Conservation (phyloP, 1,140 invertebrate species). For the Physella acuta region DNA sequence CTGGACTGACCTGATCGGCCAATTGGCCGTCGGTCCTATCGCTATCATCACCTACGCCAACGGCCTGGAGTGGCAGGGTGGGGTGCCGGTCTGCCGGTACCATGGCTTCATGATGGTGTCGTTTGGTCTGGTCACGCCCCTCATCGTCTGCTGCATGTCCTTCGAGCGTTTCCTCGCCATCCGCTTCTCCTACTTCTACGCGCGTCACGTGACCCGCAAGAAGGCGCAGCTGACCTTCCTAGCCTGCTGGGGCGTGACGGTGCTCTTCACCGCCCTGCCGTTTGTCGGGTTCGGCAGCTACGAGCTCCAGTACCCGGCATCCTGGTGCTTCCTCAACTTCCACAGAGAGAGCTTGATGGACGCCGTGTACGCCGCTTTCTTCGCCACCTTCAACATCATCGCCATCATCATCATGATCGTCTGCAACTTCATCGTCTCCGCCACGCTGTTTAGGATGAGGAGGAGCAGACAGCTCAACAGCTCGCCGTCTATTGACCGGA, state of each 20-base stretch:
- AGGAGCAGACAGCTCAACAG: slow-evolving; percentile 34
- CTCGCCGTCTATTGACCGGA: slow-evolving; percentile 31
- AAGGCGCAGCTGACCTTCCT: slow-evolving; percentile 49
- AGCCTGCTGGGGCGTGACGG: slow-evolving; percentile 49
- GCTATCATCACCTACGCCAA: slow-evolving; percentile 57
- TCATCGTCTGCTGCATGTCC: slow-evolving; percentile 59
- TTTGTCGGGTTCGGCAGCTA: slow-evolving; percentile 58
- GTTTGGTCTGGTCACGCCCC: slow-evolving; percentile 56
- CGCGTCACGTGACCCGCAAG: slow-evolving; percentile 43
- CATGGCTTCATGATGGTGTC: slow-evolving; percentile 59
- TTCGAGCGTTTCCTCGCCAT: slow-evolving; percentile 58
- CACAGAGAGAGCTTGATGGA: slow-evolving; percentile 51
- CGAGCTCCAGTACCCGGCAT: slow-evolving; percentile 57
- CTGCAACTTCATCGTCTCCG: slow-evolving; percentile 51
- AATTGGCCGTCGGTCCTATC: slow-evolving; percentile 54
- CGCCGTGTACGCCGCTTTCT: slow-evolving; percentile 48
- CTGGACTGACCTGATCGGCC: slow-evolving; percentile 59
- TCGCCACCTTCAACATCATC: slow-evolving; percentile 50
- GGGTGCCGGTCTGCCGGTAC: slow-evolving; percentile 50
- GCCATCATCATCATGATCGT: slow-evolving; percentile 50
- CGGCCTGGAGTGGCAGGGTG: slow-evolving; percentile 54
- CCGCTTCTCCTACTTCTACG: slow-evolving; percentile 58
- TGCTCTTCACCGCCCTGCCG: slow-evolving; percentile 53
- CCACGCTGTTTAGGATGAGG: slow-evolving; percentile 52
- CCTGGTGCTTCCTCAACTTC: slow-evolving; percentile 62